Evolutionary conservation across 2,797 vertebrate species (phyloP).

Genomic region (Rhinoraja longicauda): DNA sequence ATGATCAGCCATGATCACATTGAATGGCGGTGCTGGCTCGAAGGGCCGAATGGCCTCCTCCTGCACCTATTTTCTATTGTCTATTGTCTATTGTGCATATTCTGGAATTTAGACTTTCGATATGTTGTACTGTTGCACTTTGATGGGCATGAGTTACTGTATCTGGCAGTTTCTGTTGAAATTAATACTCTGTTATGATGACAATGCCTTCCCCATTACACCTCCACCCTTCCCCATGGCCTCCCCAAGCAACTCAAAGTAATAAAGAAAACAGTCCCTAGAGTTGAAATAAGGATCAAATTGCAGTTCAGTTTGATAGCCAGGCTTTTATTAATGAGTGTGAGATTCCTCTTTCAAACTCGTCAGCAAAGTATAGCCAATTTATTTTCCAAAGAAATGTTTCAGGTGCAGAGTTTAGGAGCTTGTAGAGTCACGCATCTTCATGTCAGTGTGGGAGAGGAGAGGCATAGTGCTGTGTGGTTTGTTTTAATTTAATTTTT

Average conservation of each 20-base stretch:
- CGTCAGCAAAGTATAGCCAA: neutral
- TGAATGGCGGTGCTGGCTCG: too few relatives aligned
- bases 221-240: neutral
- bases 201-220: too few relatives aligned
- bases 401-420: neutral
- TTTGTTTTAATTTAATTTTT: too few relatives aligned
- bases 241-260: neutral
- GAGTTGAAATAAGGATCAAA: neutral
- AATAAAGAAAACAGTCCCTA: neutral
- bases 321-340: neutral
- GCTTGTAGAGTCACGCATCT: neutral
- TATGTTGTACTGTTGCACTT: neutral
- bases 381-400: neutral
- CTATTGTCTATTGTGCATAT: too few relatives aligned
- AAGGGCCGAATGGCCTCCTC: too few relatives aligned
- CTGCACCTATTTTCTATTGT: too few relatives aligned
- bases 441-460: neutral
- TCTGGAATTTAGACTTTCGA: neutral
- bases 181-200: neutral
- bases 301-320: neutral
- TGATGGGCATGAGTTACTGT: neutral
- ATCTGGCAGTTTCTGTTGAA: neutral
- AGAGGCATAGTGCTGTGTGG: neutral
- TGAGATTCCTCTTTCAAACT: neutral
- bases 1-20: too few relatives aligned